Conservation (phyloP, 1,140 invertebrate species). For the Hylyphantes graminicola region DNA sequence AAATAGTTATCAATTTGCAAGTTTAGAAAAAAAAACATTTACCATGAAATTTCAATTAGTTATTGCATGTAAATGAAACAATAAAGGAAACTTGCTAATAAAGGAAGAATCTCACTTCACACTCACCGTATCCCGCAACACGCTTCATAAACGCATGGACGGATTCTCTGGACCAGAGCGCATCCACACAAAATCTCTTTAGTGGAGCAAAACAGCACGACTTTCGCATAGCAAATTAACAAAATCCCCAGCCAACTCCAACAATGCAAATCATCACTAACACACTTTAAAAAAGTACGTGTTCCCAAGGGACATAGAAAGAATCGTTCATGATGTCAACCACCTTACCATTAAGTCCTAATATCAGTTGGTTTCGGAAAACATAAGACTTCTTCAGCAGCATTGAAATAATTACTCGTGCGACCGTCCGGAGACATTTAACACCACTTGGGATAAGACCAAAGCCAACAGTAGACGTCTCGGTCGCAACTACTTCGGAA, state of each 20-base stretch:
- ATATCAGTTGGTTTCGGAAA: conserved; percentile 14
- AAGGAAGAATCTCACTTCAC: conserved; percentile 12
- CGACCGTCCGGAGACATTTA: too few species aligned
- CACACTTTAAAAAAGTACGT: neutral
- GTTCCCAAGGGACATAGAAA: conserved; percentile 2
- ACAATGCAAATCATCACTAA: neutral
- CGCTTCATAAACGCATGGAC: conserved; percentile 31
- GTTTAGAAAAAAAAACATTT: too few species aligned
- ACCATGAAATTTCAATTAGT: too few species aligned
- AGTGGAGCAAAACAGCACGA: conserved; percentile 37
- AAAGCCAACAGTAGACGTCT: too few species aligned
- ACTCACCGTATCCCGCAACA: conserved; percentile 30
- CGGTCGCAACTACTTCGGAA: too few species aligned
- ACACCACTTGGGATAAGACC: too few species aligned
- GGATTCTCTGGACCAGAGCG: conserved; percentile 33
- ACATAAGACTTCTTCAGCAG: conserved; percentile 20
- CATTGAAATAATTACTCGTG: neutral
- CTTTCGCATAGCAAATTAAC: conserved; percentile 27
- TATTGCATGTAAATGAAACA: too few species aligned
- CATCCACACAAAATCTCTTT: conserved; percentile 17
- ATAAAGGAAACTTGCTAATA: neutral
- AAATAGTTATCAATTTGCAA: too few species aligned
- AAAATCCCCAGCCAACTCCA: conserved; percentile 1
- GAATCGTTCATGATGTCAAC: conserved; percentile 11
- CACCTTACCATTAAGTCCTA: conserved; percentile 19